Evolutionary conservation across 2,797 vertebrate genomes (phyloP).

Genomic region (Brachymystax lenok): DNA sequence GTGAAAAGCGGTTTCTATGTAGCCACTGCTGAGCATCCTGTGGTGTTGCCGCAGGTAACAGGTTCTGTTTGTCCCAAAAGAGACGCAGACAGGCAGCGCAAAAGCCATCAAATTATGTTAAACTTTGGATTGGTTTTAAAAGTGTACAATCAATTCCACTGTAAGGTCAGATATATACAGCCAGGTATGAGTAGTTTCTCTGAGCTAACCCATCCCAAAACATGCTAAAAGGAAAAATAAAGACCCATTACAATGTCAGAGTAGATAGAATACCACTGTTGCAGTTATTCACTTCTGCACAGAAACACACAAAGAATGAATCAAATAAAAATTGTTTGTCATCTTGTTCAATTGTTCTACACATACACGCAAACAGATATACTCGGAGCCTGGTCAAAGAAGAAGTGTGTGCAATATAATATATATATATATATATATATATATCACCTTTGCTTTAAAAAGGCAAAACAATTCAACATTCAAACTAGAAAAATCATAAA

Average conservation of each 20-base stretch:
- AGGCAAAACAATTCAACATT: conserved; percentile 11
- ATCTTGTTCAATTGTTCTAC: conserved; percentile 1
- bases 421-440: no score
- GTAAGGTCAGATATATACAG: background rate
- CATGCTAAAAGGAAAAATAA: background rate
- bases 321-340: background rate
- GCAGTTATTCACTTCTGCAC: background rate
- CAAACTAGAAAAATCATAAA: conserved; percentile 38
- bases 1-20: conserved; percentile 92
- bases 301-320: background rate
- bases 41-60: conserved; percentile 90
- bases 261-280: background rate
- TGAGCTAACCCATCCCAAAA: background rate
- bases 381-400: background rate
- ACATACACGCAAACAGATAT: background rate
- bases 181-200: background rate
- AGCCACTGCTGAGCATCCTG: conserved; percentile 98
- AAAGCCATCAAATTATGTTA: background rate
- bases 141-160: background rate
- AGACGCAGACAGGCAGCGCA: conserved; percentile 26
- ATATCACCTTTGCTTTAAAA: conserved; percentile 7
- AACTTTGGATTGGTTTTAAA: background rate
- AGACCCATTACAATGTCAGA: background rate
- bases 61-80: conserved; percentile 84
- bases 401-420: background rate